Evolutionary conservation across 2,888 invertebrate genomes (phyloP).

Genomic region (Zygaena filipendulae): DNA sequence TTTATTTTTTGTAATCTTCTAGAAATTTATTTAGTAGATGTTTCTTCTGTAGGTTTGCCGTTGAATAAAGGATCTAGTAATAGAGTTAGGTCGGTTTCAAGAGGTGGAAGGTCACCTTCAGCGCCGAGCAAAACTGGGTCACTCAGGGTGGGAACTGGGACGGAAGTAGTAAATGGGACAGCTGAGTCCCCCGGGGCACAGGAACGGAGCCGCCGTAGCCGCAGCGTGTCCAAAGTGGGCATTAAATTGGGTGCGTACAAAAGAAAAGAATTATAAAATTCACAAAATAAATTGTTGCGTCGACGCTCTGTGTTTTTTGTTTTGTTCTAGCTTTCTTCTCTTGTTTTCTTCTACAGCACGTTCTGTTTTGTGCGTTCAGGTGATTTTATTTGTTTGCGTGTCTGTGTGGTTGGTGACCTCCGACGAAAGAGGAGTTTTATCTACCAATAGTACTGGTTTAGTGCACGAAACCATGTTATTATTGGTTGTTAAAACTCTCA

Average conservation of each 20-base stretch:
- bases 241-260: slow-evolving; percentile 67
- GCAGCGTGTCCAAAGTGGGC: slow-evolving; percentile 63
- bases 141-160: slow-evolving; percentile 19
- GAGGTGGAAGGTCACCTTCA: slow-evolving; percentile 56
- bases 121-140: slow-evolving; percentile 47
- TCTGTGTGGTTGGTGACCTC: too few relatives aligned
- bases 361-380: too few relatives aligned
- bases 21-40: too few relatives aligned
- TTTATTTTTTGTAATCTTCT: too few relatives aligned
- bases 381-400: too few relatives aligned
- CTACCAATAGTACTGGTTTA: too few relatives aligned
- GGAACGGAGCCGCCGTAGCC: slow-evolving; percentile 49
- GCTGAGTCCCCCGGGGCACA: slow-evolving; percentile 26
- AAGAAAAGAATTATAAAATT: too few relatives aligned
- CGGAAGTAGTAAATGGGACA: slow-evolving; percentile 21
- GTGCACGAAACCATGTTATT: too few relatives aligned
- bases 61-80: slow-evolving; percentile 72
- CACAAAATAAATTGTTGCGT: slow-evolving; percentile 53
- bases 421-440: too few relatives aligned
- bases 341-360: slow-evolving; percentile 9
- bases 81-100: slow-evolving; percentile 66
- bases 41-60: slow-evolving; percentile 71
- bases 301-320: slow-evolving; percentile 49
- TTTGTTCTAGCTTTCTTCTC: too few relatives aligned
- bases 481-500: too few relatives aligned